Evolutionary conservation across 1,140 invertebrate species (phyloP).

Genomic region (Tyrophagus putrescentiae): DNA sequence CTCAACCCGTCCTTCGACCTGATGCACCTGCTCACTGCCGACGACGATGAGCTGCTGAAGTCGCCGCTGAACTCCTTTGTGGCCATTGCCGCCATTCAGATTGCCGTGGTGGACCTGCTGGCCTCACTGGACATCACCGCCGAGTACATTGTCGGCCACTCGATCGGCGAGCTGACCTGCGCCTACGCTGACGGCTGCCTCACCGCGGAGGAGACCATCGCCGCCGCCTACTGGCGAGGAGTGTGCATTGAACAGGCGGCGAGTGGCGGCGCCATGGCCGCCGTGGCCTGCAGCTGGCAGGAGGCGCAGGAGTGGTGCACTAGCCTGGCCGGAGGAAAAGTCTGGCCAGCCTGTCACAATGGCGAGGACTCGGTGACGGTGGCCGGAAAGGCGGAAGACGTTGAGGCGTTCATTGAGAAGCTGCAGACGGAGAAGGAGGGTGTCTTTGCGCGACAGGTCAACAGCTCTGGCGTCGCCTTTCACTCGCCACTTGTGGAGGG

Average conservation of each 20-base stretch:
- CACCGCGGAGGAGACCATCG: slow-evolving; percentile 73
- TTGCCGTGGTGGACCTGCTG: slow-evolving; percentile 77
- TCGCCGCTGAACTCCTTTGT: slow-evolving; percentile 48
- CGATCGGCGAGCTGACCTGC: slow-evolving; percentile 83
- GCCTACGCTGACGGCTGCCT: slow-evolving; percentile 90
- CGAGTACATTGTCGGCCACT: slow-evolving; percentile 89
- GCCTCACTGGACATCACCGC: slow-evolving; percentile 56
- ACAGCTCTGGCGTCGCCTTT: slow-evolving; percentile 75
- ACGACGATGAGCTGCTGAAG: background rate
- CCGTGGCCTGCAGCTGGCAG: slow-evolving; percentile 64
- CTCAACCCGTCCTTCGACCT: slow-evolving; percentile 8
- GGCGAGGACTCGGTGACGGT: slow-evolving; percentile 74
- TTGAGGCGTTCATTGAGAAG: slow-evolving; percentile 52
- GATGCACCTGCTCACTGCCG: slow-evolving; percentile 4
- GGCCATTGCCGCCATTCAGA: slow-evolving; percentile 83
- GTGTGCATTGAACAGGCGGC: slow-evolving; percentile 36
- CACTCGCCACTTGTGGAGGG: slow-evolving; percentile 78
- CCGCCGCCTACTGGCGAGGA: slow-evolving; percentile 80
- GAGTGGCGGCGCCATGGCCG: slow-evolving; percentile 57
- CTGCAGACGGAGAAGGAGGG: slow-evolving; percentile 47
- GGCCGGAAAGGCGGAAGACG: slow-evolving; percentile 57
- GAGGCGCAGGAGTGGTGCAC: slow-evolving; percentile 51
- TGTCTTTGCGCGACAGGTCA: slow-evolving; percentile 72
- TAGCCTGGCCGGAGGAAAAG: slow-evolving; percentile 42
- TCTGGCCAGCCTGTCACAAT: slow-evolving; percentile 86